Conservation (phyloP, 2,113 vertebrate genomes). For the Gallinago media region DNA sequence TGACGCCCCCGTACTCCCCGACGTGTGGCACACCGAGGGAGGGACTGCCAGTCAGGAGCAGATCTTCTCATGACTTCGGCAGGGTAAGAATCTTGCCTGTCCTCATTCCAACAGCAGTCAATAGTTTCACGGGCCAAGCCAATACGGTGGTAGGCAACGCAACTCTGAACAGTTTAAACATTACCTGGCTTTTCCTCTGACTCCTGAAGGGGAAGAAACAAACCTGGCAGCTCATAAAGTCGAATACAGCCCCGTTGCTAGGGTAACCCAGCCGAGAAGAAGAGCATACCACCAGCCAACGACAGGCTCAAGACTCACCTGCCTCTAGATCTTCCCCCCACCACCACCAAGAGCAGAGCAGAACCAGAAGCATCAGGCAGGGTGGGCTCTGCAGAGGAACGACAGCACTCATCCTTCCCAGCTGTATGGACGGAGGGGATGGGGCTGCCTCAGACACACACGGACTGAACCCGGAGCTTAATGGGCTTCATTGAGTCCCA, state of each 20-base stretch:
- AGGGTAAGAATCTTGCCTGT: neutral
- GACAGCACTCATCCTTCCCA: neutral
- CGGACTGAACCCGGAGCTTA: neutral
- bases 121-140: neutral
- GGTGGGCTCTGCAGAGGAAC: neutral
- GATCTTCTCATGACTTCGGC: neutral
- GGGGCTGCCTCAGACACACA: neutral
- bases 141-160: neutral
- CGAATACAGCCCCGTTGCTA: constrained; percentile 18
- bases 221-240: constrained; percentile 10
- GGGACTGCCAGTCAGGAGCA: neutral
- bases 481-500: no score
- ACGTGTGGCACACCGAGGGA: neutral
- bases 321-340: neutral
- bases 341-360: neutral
- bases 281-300: neutral
- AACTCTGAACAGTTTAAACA: constrained; percentile 12
- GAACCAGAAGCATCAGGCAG: neutral
- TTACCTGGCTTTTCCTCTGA: neutral
- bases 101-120: neutral
- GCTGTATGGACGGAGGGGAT: rapidly evolving
- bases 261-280: constrained; percentile 43
- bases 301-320: neutral
- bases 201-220: constrained; percentile 2
- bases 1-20: neutral